These are phyloP conservation scores for Stegana nigrithorax DNA, from an alignment of 2,888 invertebrate species.

Conservation along the genomic window DNA sequence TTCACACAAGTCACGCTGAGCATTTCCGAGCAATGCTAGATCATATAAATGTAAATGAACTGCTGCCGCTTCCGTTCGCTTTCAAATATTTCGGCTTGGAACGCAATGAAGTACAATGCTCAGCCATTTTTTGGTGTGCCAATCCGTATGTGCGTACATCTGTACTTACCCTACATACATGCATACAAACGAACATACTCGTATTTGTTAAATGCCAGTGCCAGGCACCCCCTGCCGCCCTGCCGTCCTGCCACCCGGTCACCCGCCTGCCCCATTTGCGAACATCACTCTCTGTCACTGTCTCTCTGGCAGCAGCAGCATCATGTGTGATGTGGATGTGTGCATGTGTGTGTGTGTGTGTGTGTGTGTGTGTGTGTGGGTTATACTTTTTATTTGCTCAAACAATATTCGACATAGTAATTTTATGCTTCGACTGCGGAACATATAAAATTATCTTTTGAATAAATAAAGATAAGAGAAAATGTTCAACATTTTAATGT, in stretches of 20 bases:
- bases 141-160: no score
- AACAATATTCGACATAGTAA: conserved; percentile 60
- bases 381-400: conserved; percentile 54
- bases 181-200: conserved; percentile 30
- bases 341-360: conserved; percentile 47
- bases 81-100: no score
- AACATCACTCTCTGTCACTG: neutral
- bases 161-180: conserved; percentile 50
- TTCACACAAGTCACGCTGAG: neutral
- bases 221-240: conserved; percentile 1
- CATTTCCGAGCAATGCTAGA: conserved; percentile 36
- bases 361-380: conserved; percentile 49
- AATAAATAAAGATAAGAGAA: conserved; percentile 59
- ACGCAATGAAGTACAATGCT: conserved; percentile 41
- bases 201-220: neutral
- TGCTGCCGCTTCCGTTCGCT: conserved; percentile 54
- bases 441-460: conserved; percentile 60
- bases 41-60: conserved; percentile 61
- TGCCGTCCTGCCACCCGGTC: conserved; percentile 3
- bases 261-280: neutral
- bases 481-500: conserved; percentile 48
- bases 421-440: conserved; percentile 60
- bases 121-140: conserved; percentile 56
- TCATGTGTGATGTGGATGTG: no score
- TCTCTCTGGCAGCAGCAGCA: no score